Base-by-base conservation (phyloP, 2,797 vertebrate genomes). In the Acridotheres tristis region DNA sequence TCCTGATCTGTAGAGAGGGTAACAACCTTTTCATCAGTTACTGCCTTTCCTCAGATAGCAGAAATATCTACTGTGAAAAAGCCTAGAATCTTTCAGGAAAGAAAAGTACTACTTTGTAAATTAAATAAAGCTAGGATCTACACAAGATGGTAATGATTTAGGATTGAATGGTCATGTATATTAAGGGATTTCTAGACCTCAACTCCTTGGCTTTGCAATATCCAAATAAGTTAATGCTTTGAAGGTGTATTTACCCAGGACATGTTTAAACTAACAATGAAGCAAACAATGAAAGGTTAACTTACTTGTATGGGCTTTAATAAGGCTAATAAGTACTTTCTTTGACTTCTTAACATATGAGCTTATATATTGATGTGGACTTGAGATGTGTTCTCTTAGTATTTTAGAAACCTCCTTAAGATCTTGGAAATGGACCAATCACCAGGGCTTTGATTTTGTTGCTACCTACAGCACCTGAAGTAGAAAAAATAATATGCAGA, bases 301-400 rank as follows among this genome's bases (percentile, higher is more conserved):
- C 27, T 88, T 94, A 62, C 63, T 93, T 97, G 53, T 81, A 81
- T 23, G 17, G 45, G 27, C 57, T 85, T 91, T 93, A 67, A 25
- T 71, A 91, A 82, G 26, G 65, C 23, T 62, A 53, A 67, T 29
- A 76, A 92, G 57, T 72, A 22, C 13, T 75, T 83, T 48, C 36
- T 89, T 84, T 84, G 27, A 50, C 48, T 63, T 92, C 62, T 75
- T 93, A 87, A 96, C 93, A 66, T 79, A 74, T 50, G 32, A 74
- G 36, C 45, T 86, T 66, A 27, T 43, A 68, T 89, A 51, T 84
- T 92, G 77, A 89, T 71, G 36, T 6, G 9, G 48, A 51, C 40
- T 58, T 73, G 55, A 77, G 36, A 25, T 53, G 16, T 94, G 83
- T 77, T 68, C 54, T 89, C 47, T 22, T 65, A 38, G 18, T 57